A percentile compares a stretch with the other conserved stretches of the same genome.
phyloP scores from a whole-genome alignment of 2,797 vertebrate genomes.

The Mycteria americana region DNA sequence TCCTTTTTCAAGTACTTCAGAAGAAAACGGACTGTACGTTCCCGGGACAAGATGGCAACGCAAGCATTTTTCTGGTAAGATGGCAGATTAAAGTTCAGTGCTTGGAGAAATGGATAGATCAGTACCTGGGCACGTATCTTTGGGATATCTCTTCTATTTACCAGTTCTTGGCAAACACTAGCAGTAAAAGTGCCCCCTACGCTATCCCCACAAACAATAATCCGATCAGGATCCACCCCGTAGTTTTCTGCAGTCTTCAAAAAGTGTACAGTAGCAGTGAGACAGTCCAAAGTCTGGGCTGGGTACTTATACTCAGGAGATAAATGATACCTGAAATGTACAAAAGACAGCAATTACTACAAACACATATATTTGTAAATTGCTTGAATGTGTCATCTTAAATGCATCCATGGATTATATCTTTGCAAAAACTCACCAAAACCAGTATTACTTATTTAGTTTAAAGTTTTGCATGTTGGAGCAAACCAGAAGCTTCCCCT shows the following conservation, averaged over 20 bases:
- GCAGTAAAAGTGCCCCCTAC: not conserved
- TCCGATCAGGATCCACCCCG: not conserved
- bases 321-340: not conserved
- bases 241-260: not conserved
- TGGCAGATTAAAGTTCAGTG: not conserved
- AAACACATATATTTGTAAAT: not conserved
- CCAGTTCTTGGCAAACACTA: not conserved
- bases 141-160: not conserved
- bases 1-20: slow-evolving; percentile 31
- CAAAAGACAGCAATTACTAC: not conserved
- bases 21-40: not conserved
- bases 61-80: slow-evolving; percentile 34
- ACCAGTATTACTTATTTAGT: not conserved
- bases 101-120: slow-evolving; percentile 27
- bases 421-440: not conserved
- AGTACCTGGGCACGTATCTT: slow-evolving; percentile 28
- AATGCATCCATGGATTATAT: not conserved
- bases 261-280: not conserved
- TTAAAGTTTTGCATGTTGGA: not conserved
- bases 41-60: not conserved
- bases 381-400: not conserved
- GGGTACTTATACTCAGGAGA: slow-evolving; percentile 7
- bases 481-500: not conserved
- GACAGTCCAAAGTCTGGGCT: not conserved
- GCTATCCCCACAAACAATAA: slow-evolving; percentile 12